Evolutionary conservation across 2,888 invertebrate genomes (phyloP), one percentile per base, ranked within the genome.

Genomic region (Anthophora plumipes): DNA sequence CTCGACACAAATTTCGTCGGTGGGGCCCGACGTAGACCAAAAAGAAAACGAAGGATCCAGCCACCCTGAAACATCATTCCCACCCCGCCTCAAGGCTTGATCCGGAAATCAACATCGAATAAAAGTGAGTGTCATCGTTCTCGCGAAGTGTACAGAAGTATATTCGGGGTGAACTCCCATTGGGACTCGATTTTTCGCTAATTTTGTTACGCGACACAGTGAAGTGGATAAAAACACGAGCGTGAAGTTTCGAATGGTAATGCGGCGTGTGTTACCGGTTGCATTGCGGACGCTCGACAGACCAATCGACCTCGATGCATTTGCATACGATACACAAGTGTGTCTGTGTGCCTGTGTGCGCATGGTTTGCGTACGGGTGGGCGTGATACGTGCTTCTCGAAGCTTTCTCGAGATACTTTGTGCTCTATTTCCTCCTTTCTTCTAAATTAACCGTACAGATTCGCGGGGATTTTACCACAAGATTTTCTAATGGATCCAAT

Each of bases 1-100:
- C 86, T 87, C 88, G 89, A 88, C 82, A 85, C 89, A 89, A 90
- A 85, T 88, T 90, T 89, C 90, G 85, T 88, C 88, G 85, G 79
- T 69, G 84, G 81, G 85, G 85, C 52, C 80, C 85, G 73, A 74
- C 67, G 63, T 4, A 31, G n/a, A 46, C 80, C 68, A 63, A 50
- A 39, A 41, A 64, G 22, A 17, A 55, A 41, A 71, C 69, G 54
- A 66, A 69, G 54, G 74, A 75, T 41, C 60, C 74, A 67, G 79
- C 77, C 79, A 80, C 80, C 86, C 82, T 81, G 78, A 73, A 72
- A 37, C 41, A 31, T 20, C 22, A 63, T 54, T 43, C 54, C 66
- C 68, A 46, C 50, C 74, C 60, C 22, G 69, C 37, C 54, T 64
- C 52, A 71, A 43, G 39, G 55, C 48, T 55, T 70, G 68, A 68